phyloP scores from a whole-genome alignment of 2,888 invertebrate genomes.

The Mycogona germanica region DNA sequence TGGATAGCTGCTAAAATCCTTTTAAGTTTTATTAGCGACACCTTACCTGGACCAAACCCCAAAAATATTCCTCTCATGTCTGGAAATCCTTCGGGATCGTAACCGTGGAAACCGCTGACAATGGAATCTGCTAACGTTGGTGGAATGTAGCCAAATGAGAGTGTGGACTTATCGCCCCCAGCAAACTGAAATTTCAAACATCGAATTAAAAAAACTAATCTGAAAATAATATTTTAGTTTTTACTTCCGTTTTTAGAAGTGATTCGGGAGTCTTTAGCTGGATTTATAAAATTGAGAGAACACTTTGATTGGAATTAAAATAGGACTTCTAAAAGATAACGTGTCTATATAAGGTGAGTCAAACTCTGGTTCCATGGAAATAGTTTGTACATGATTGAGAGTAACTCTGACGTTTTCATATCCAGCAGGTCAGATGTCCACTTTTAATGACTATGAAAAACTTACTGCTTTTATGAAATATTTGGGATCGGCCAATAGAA shows the following conservation, averaged over 20 bases:
- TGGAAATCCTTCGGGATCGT: constrained; percentile 24
- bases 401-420: no score
- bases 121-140: constrained; percentile 2
- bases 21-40: constrained; percentile 39
- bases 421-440: no score
- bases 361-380: no score
- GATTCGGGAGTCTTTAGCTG: no score
- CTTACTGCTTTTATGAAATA: constrained; percentile 23
- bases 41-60: constrained; percentile 30
- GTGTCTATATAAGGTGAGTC: no score
- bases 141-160: constrained; percentile 4
- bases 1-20: background rate
- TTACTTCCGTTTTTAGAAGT: no score
- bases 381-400: no score
- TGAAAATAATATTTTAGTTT: no score
- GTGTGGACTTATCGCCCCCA: constrained; percentile 7
- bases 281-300: no score
- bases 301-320: no score
- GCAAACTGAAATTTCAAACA: background rate
- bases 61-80: constrained; percentile 32
- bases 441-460: no score
- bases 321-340: no score
- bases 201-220: background rate
- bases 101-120: constrained; percentile 25
- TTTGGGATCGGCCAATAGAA: constrained; percentile 31